A percentile compares a stretch with the other conserved stretches of the same genome.
These are phyloP conservation scores for Corythornis leucogaster DNA, from an alignment of 2,797 vertebrate genomes.

Conservation along the genomic window DNA sequence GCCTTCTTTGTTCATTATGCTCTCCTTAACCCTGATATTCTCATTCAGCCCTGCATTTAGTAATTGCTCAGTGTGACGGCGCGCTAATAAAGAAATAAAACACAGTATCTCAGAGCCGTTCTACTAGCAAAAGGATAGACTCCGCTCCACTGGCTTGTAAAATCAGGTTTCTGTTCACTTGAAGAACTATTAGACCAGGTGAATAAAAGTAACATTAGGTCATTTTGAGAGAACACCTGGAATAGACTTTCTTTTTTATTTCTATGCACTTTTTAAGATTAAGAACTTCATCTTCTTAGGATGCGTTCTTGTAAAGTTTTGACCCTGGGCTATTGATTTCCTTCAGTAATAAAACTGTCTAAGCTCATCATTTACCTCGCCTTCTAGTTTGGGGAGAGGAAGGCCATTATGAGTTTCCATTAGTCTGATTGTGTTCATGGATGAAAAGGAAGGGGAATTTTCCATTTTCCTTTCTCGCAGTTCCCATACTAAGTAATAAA, in stretches of 20 bases:
- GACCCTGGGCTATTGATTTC: slow-evolving; percentile 53
- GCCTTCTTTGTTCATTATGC: slow-evolving; percentile 81
- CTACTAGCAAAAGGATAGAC: slow-evolving; percentile 79
- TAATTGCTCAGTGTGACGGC: slow-evolving; percentile 86
- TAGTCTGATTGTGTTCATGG: slow-evolving; percentile 20
- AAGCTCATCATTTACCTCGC: neutral
- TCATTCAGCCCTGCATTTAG: slow-evolving; percentile 85
- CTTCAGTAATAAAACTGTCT: slow-evolving; percentile 34
- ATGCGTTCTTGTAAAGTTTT: slow-evolving; percentile 45
- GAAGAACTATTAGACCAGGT: slow-evolving; percentile 76
- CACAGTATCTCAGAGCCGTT: slow-evolving; percentile 79
- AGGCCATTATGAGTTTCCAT: slow-evolving; percentile 2
- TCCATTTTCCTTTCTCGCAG: neutral
- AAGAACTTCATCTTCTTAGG: slow-evolving; percentile 34
- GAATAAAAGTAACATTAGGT: slow-evolving; percentile 65
- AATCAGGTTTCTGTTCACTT: slow-evolving; percentile 83
- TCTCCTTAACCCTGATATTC: slow-evolving; percentile 82
- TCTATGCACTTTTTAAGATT: slow-evolving; percentile 43
- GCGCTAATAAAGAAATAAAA: slow-evolving; percentile 91
- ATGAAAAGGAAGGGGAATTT: slow-evolving; percentile 35
- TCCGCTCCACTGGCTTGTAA: slow-evolving; percentile 84
- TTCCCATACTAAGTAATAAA: neutral
- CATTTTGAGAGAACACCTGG: slow-evolving; percentile 72
- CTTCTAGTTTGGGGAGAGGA: neutral
- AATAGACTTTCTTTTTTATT: slow-evolving; percentile 56